Conservation (phyloP, 2,113 vertebrate species). For the chimpanzee (Pan troglodytes) region NHGRI_mPanTro3-v2.1_pri NC_072398.2:139174001-139174500, state of each 20-base stretch:
- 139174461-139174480: background rate
- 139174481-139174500: background rate
- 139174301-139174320: background rate
- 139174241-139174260: background rate
- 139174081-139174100: background rate
- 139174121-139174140: background rate
- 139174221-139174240: constrained; percentile 10
- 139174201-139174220: background rate
- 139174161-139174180: background rate
- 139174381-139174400: background rate
- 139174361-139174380: background rate
- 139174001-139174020: background rate
- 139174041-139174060: background rate
- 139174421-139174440: background rate
- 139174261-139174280: background rate
- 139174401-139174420: background rate
- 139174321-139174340: background rate
- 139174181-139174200: constrained; percentile 12
- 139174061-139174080: background rate
- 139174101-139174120: background rate
- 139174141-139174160: background rate
- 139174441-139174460: background rate
- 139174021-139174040: background rate
- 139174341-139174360: constrained; percentile 21
- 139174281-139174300: background rate